These are phyloP conservation scores for Ovis aries DNA, from an alignment of 2,113 vertebrate species.

Conservation along the genomic window ARS-UI_Ramb_v3.0 NC_056054.1:175595501-175596000, in stretches of 20 bases:
- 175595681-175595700: not conserved
- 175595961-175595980: not conserved
- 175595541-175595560: not conserved
- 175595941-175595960: not conserved
- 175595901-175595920: not conserved
- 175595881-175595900: not conserved
- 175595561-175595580: not conserved
- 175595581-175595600: not conserved
- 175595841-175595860: not conserved
- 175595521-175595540: not conserved
- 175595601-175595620: not conserved
- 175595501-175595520: not conserved
- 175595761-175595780: not conserved
- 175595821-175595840: not conserved
- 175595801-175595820: not conserved
- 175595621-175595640: not conserved
- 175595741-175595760: not conserved
- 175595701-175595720: not conserved
- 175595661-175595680: not conserved
- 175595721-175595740: not conserved
- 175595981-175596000: not conserved
- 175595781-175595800: not conserved
- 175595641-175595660: not conserved
- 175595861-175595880: not conserved
- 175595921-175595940: not conserved